Evolutionary conservation across 2,797 vertebrate species (phyloP), one percentile per base, ranked within the genome.

Genomic region (Sternarchorhynchus goeldii): DNA sequence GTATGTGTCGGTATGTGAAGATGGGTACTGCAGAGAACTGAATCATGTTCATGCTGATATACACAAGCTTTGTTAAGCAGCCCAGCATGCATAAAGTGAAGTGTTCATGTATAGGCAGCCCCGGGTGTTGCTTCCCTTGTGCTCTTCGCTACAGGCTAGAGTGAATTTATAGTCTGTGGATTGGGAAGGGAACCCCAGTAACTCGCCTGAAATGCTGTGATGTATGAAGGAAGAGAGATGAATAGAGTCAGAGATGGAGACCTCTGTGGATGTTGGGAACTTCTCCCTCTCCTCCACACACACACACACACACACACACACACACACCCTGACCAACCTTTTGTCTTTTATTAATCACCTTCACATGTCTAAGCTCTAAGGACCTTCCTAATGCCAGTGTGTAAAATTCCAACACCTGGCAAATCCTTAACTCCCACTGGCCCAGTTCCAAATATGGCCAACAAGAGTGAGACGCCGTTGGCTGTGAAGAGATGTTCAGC

Each of bases 181-280:
- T 7, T 41, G 39, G 10, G 39, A 10, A 41, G 39, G 39, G 39
- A 41, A 1, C 10, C 6, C 10, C 39, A 6, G 39, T 1, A 50
- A 12, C 45, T 12, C 45, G 3, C 45, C 45, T 86, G 76, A 76
- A 74, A 77, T 50, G 25, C 25, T 14, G 45, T 14, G 45, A 50
- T 50, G 45, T 50, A 82, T 62, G 60, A 50, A 53, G 73, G 41
- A 14, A 66, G 53, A 79, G 53, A 20, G 36, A 20, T 7, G 21
- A 5, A 32, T 16, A 56, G 7, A 36, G 32, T 21, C 17, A 29
- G n/a, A n/a, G 39, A 32, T 31, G 16, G 34, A 31, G 67, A 5
- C 17, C 39, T 45, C 34, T 14, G 8, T 2, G 45, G 45, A 10
- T 50, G 8, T 25, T 25, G 25, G 25, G 25, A 25, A 25, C 25